Conservation (phyloP, 2,797 vertebrate species). For the Crenuchus spilurus region DNA sequence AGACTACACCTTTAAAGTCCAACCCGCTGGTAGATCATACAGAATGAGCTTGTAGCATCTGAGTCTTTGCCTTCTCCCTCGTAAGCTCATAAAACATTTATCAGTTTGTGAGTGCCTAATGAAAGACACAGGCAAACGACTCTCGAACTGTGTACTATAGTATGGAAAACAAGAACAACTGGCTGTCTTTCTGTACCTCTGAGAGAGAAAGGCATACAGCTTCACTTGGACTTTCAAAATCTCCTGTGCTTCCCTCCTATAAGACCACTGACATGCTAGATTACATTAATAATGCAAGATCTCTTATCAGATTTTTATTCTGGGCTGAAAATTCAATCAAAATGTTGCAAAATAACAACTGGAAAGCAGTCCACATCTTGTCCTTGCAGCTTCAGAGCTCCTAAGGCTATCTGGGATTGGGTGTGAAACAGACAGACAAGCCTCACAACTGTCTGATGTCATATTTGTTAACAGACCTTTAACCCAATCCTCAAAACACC, state of each 20-base stretch:
- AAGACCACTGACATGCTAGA: conserved; percentile 12
- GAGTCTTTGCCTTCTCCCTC: not conserved
- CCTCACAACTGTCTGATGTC: conserved; percentile 33
- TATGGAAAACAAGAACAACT: not conserved
- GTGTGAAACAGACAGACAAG: conserved; percentile 4
- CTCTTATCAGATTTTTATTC: conserved; percentile 52
- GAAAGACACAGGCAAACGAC: not conserved
- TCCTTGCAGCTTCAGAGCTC: conserved; percentile 7
- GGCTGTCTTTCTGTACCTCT: not conserved
- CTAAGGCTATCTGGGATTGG: conserved; percentile 15
- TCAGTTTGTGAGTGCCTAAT: not conserved
- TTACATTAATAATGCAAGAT: conserved; percentile 53
- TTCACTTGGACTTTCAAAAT: not conserved
- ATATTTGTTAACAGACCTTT: conserved; percentile 42
- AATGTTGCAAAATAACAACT: conserved; percentile 16
- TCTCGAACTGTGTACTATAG: not conserved
- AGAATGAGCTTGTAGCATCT: not conserved
- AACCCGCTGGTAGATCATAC: not conserved
- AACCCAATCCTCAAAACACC: conserved; percentile 6
- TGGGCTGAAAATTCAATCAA: conserved; percentile 23
- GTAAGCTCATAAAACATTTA: conserved; percentile 1
- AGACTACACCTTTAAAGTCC: not conserved
- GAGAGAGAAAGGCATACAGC: not conserved
- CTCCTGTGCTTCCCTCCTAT: not conserved
- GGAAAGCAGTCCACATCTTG: conserved; percentile 26